Conservation (phyloP, 1,140 invertebrate species). For the Plodia interpunctella region DNA sequence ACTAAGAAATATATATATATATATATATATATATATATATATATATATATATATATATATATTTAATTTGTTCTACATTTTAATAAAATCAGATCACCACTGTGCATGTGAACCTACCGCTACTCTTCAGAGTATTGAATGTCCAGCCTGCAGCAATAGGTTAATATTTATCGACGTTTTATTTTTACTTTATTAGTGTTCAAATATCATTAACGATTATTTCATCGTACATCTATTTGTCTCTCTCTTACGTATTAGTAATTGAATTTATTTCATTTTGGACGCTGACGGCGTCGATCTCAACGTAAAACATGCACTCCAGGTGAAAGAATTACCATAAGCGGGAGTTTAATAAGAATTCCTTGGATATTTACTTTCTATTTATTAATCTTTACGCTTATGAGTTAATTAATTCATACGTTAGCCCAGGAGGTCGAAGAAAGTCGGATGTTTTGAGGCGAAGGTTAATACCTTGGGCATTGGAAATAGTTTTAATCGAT, state of each 20-base stretch:
- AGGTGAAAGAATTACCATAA: slow-evolving; percentile 29
- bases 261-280: slow-evolving; percentile 60
- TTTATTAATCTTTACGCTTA: slow-evolving; percentile 35
- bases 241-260: slow-evolving; percentile 44
- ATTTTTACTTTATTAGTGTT: slow-evolving; percentile 62
- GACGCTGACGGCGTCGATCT: slow-evolving; percentile 32
- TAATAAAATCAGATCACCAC: background rate
- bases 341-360: slow-evolving; percentile 34
- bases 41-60: background rate
- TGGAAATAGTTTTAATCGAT: too few species aligned
- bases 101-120: slow-evolving; percentile 42
- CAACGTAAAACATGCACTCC: slow-evolving; percentile 34
- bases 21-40: too few species aligned
- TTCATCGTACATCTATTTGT: slow-evolving; percentile 41
- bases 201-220: slow-evolving; percentile 67
- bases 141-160: slow-evolving; percentile 39
- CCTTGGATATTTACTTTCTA: slow-evolving; percentile 46
- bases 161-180: slow-evolving; percentile 65
- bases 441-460: slow-evolving; percentile 6
- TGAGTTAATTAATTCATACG: slow-evolving; percentile 39
- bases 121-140: slow-evolving; percentile 39
- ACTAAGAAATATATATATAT: too few species aligned
- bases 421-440: slow-evolving; percentile 15
- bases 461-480: too few species aligned
- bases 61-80: background rate